Evolutionary conservation across 2,797 vertebrate species (phyloP), one percentile per base, ranked within the genome.

Genomic region (Schizopygopsis malacanthus): DNA sequence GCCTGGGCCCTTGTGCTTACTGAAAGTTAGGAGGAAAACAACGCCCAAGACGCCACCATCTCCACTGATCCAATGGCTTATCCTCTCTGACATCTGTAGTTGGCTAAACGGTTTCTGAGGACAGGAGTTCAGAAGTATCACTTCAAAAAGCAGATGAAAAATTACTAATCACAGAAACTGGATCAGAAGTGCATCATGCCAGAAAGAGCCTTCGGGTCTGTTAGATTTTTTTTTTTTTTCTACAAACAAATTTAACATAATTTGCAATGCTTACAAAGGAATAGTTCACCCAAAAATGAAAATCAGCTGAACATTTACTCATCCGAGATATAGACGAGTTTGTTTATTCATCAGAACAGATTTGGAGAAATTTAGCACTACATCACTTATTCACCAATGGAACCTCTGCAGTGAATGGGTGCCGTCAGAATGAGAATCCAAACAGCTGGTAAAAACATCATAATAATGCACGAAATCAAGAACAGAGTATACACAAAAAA

Each of bases 41-140:
- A 47, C 71, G 25, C 41, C 78, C 82, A 63, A 45, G n/a, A 25
- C 12, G 20, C 52, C 20, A 45, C 61, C 63, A 72, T 61, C 50
- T 11, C 50, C 16, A 56, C 78, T 39, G 82, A 56, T 67, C 61
- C 39, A 50, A 28, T 43, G 45, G 45, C 71, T 85, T 81, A 85
- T 85, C 82, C 63, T 52, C 41, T 22, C 54, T 41, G 43, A 81
- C 70, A 70, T 84, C 79, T 81, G 71, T 76, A 81, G 81, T 77
- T 78, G 73, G 65, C 72, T 76, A 61, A 87, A 80, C 56, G 63
- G 33, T 11, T 50, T 61, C 45, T 33, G n/a, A 86, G 73, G 41
- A 72, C 69, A 77, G 18, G 37, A 81, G 41, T 70, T 79, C 28
- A 39, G 43, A 43, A 52, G 41, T 63, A 16, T 78, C 33, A 41